Percentiles rank a stretch among this genome's conserved stretches.
These are phyloP conservation scores for Pristis pectinata DNA, from an alignment of 2,797 vertebrate species.

Conservation along the genomic window DNA sequence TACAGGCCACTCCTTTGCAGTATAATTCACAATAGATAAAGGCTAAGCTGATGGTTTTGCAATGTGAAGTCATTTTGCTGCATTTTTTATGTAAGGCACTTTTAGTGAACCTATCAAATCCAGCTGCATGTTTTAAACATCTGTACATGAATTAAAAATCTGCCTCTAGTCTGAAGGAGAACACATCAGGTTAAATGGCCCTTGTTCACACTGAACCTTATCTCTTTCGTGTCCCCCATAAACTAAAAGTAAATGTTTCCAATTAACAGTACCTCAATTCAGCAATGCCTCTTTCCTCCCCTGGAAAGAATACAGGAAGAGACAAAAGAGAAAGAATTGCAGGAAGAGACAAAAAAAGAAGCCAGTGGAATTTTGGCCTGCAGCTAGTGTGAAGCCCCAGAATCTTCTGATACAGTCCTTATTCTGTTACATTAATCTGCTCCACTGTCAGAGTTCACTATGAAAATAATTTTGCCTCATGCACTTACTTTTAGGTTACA, in stretches of 20 bases:
- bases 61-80: neutral
- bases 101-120: neutral
- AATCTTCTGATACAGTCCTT: neutral
- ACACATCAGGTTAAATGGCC: neutral
- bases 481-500: neutral
- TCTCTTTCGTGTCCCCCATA: neutral
- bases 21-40: constrained; percentile 2
- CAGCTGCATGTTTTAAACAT: neutral
- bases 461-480: neutral
- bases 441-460: neutral
- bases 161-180: neutral
- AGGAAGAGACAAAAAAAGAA: neutral
- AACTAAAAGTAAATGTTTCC: neutral
- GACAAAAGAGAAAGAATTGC: neutral
- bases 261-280: neutral
- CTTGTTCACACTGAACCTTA: neutral
- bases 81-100: neutral
- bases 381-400: too few species aligned
- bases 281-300: neutral
- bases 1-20: neutral
- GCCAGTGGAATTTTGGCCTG: neutral
- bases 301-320: neutral
- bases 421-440: too few species aligned
- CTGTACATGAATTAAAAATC: neutral
- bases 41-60: neutral